Conservation (phyloP, 1,140 invertebrate genomes). For the Drosophila nebulosa region DNA sequence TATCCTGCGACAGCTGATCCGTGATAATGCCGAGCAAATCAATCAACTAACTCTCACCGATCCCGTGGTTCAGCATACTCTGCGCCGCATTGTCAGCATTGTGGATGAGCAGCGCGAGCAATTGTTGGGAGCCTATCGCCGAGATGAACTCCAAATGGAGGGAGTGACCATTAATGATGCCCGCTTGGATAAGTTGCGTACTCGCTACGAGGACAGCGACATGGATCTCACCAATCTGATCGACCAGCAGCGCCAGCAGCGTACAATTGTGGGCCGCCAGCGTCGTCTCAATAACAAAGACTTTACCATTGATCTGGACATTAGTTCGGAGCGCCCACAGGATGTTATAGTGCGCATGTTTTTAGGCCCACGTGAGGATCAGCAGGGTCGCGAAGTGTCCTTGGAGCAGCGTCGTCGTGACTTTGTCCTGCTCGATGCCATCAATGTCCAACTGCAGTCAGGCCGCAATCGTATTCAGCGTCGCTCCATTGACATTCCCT, state of each 20-base stretch:
- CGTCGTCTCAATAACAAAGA: constrained; percentile 84
- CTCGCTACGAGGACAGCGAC: constrained; percentile 56
- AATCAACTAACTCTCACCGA: constrained; percentile 81
- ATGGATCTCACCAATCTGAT: constrained; percentile 77
- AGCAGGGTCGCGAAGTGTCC: constrained; percentile 81
- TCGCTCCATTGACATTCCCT: constrained; percentile 84
- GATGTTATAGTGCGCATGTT: constrained; percentile 82
- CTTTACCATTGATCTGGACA: constrained; percentile 83
- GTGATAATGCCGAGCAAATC: constrained; percentile 25
- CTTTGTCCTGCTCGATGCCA: constrained; percentile 87
- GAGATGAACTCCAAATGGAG: constrained; percentile 82
- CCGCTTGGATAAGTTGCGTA: constrained; percentile 81
- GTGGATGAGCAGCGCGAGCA: constrained; percentile 82
- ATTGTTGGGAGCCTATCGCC: constrained; percentile 83
- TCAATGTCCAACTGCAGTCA: constrained; percentile 83
- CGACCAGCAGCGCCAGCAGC: constrained; percentile 42
- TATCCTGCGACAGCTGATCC: constrained; percentile 44
- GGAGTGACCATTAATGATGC: constrained; percentile 84
- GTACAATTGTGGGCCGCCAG: constrained; percentile 63
- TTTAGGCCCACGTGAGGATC: constrained; percentile 83
- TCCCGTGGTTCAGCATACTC: constrained; percentile 84
- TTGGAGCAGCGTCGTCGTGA: constrained; percentile 84
- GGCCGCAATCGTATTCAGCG: constrained; percentile 86
- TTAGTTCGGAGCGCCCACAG: constrained; percentile 81
- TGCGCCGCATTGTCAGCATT: constrained; percentile 83